Evolutionary conservation across 2,888 invertebrate species (phyloP).

Genomic region (Lissonota sp.): DNA sequence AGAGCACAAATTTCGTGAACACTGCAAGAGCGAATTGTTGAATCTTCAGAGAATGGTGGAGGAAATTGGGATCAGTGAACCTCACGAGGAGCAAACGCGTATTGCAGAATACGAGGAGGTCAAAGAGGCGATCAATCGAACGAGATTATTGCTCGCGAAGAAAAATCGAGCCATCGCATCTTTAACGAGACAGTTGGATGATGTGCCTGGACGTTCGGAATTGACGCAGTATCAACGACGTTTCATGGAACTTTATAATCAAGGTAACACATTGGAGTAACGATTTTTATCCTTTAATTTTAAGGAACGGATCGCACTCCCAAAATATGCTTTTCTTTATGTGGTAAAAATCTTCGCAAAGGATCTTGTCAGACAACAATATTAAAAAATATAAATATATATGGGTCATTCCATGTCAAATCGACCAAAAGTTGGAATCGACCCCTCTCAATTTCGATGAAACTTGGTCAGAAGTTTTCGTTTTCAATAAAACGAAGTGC

Average conservation of each 20-base stretch:
- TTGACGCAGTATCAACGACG: slow-evolving; percentile 97
- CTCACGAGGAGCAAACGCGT: slow-evolving; percentile 82
- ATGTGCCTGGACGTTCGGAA: slow-evolving; percentile 96
- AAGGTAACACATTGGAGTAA: slow-evolving; percentile 85
- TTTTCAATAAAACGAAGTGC: too few relatives aligned
- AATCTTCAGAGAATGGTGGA: slow-evolving; percentile 84
- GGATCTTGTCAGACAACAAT: too few relatives aligned
- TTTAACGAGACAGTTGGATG: slow-evolving; percentile 94
- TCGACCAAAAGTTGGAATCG: too few relatives aligned
- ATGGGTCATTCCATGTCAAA: too few relatives aligned
- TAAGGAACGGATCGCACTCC: too few relatives aligned
- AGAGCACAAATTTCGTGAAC: slow-evolving; percentile 90
- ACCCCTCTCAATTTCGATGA: too few relatives aligned
- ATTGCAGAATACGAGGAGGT: slow-evolving; percentile 87
- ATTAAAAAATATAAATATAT: too few relatives aligned
- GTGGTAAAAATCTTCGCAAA: too few relatives aligned
- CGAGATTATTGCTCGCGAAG: slow-evolving; percentile 90
- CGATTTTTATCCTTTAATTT: too few relatives aligned
- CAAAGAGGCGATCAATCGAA: slow-evolving; percentile 86
- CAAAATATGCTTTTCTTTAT: too few relatives aligned
- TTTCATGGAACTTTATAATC: slow-evolving; percentile 98
- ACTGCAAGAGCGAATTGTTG: slow-evolving; percentile 88
- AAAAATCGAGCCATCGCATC: slow-evolving; percentile 91
- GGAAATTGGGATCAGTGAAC: slow-evolving; percentile 82
- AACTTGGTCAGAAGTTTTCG: too few relatives aligned